Evolutionary conservation across 2,113 vertebrate genomes (phyloP).

Genomic region (Danionella cerebrum): DNA sequence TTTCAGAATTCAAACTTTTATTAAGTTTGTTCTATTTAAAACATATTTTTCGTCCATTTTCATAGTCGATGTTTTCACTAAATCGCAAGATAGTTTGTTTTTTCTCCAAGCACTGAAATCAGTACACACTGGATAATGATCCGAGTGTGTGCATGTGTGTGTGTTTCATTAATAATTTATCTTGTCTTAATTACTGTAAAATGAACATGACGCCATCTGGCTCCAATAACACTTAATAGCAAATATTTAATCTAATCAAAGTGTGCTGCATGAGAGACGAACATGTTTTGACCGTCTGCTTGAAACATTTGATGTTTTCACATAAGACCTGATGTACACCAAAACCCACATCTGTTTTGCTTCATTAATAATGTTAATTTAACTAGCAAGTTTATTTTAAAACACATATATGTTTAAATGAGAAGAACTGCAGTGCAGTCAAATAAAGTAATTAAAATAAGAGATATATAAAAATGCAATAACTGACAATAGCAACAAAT

Average conservation of each 20-base stretch:
- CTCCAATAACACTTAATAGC: constrained; percentile 9
- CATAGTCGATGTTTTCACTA: too few relatives aligned
- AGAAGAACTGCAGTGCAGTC: too few relatives aligned
- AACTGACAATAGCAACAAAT: too few relatives aligned
- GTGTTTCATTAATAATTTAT: constrained; percentile 1
- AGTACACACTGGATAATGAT: background rate
- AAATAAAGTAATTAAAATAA: too few relatives aligned
- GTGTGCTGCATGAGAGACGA: constrained; percentile 1
- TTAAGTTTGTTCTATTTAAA: too few relatives aligned
- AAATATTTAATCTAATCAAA: constrained; percentile 15
- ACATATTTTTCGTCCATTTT: too few relatives aligned
- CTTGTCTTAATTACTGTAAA: constrained; percentile 22
- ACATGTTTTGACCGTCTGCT: constrained; percentile 14
- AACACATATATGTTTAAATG: too few relatives aligned
- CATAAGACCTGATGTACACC: background rate
- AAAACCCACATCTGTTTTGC: constrained; percentile 9
- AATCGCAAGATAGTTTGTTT: too few relatives aligned
- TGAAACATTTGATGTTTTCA: background rate
- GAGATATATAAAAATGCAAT: too few relatives aligned
- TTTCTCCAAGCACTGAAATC: background rate
- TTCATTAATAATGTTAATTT: background rate
- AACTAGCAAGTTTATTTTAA: background rate
- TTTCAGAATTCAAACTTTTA: too few relatives aligned
- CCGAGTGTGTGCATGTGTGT: background rate
- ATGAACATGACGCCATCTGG: constrained; percentile 24